Evolutionary conservation across 2,797 vertebrate species (phyloP), one percentile per base, ranked within the genome.

Genomic region (Sebastes itinus): DNA sequence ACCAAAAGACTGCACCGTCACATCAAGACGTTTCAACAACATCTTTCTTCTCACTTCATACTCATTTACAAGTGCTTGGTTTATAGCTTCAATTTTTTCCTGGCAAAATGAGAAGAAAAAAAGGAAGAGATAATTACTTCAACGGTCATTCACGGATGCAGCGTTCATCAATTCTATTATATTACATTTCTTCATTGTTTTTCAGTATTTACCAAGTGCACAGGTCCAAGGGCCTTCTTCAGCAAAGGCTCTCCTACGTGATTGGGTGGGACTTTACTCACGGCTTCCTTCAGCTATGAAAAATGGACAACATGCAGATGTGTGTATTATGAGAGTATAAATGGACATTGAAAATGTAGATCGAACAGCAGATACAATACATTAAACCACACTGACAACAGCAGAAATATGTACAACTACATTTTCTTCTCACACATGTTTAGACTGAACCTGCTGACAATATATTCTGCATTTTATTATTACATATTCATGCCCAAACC

Each of bases 51-150:
- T 96, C 72, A 99, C 97, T 85, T 99, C 98, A 1, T 99, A 99
- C 89, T 99, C 98, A 11, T 99, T 99, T 63, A 95, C 94, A 91
- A 99, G 96, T 69, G 97, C 94, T 96, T 99, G 98, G 92, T 99
- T 99, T 92, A 99, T 96, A 84, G 96, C 97, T 96, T 99, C 97
- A 64, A 99, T 96, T 92, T 98, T 99, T 93, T 99, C 98, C 98
- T 99, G 89, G 42, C 2, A 56, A 52, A 73, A 42, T 7, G 2
- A 23, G 69, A 83, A 38, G 35, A 38, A 14, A 86, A 84, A 80
- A 58, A 11, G 5, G 10, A 67, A 4, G 33, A 42, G 0, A 60
- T 1, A 32, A 4, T 1, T 0, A 32, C 54, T 13, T 4, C 4
- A 49, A 7, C 1, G 1, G 5, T 46, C 2, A 58, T n/a, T 62